A percentile compares a stretch with the other conserved stretches of the same genome.
Conservation (phyloP, 2,797 vertebrate genomes). For the Botia kubotai region DNA sequence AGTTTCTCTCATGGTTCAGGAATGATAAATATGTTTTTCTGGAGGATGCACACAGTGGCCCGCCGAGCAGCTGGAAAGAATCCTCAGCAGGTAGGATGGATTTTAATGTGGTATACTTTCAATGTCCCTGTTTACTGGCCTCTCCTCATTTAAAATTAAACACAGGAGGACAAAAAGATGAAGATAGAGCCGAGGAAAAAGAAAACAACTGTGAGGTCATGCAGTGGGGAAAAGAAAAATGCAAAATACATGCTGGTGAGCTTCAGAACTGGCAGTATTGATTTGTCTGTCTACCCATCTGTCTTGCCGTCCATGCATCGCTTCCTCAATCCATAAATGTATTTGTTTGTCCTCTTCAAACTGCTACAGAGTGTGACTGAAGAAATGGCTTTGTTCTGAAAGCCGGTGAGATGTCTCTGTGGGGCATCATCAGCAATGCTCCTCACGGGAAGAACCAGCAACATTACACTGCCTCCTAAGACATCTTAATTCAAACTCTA, state of each 20-base stretch:
- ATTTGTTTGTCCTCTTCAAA: slow-evolving; percentile 2
- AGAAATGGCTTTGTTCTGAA: neutral
- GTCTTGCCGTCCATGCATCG: neutral
- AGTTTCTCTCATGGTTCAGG: slow-evolving; percentile 66
- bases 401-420: neutral
- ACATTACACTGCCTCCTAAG: neutral
- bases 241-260: neutral
- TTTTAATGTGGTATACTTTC: slow-evolving; percentile 51
- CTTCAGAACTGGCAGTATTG: neutral
- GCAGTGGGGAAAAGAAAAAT: slow-evolving; percentile 11
- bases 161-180: slow-evolving; percentile 19
- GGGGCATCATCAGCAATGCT: neutral
- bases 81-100: slow-evolving; percentile 58
- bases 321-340: slow-evolving; percentile 6
- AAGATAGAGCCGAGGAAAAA: neutral
- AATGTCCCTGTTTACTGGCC: slow-evolving; percentile 55
- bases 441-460: neutral
- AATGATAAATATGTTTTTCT: slow-evolving; percentile 74
- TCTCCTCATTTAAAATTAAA: slow-evolving; percentile 63
- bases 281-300: neutral
- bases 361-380: slow-evolving; percentile 1
- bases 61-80: slow-evolving; percentile 48
- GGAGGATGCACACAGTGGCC: slow-evolving; percentile 64
- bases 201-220: neutral
- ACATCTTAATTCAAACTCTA: neutral